phyloP scores from a whole-genome alignment of 2,113 vertebrate genomes.

The Alethe diademata region DNA sequence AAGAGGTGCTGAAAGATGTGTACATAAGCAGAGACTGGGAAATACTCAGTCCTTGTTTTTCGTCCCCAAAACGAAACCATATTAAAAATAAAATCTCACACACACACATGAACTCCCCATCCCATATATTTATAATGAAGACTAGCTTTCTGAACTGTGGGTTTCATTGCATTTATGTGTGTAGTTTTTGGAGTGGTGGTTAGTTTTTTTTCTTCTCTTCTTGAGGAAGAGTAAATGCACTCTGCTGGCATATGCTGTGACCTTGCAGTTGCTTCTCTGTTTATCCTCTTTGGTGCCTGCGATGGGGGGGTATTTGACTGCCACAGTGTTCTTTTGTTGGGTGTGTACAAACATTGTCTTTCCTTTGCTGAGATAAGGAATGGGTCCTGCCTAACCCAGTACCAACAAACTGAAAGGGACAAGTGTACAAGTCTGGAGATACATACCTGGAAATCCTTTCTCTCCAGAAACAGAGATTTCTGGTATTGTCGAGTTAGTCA shows the following conservation, averaged over 20 bases:
- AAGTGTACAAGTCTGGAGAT: neutral
- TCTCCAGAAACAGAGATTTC: neutral
- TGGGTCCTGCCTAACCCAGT: accelerated
- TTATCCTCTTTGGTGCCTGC: neutral
- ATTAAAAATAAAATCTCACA: neutral
- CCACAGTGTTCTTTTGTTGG: neutral
- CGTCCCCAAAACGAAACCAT: neutral
- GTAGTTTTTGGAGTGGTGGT: neutral
- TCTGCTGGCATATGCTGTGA: neutral
- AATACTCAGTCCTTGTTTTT: neutral
- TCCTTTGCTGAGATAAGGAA: neutral
- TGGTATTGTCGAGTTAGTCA: neutral
- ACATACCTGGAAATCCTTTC: neutral
- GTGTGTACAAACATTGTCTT: neutral
- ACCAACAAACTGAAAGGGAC: neutral
- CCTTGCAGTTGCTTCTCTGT: neutral
- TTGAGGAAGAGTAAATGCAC: neutral
- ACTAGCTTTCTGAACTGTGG: neutral
- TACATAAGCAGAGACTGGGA: neutral
- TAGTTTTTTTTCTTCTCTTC: neutral
- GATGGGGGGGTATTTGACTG: neutral
- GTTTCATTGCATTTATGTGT: neutral
- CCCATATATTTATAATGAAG: neutral
- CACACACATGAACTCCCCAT: accelerated
- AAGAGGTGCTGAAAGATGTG: neutral